phyloP scores from a whole-genome alignment of 2,797 vertebrate genomes.

The Liasis olivaceus region DNA sequence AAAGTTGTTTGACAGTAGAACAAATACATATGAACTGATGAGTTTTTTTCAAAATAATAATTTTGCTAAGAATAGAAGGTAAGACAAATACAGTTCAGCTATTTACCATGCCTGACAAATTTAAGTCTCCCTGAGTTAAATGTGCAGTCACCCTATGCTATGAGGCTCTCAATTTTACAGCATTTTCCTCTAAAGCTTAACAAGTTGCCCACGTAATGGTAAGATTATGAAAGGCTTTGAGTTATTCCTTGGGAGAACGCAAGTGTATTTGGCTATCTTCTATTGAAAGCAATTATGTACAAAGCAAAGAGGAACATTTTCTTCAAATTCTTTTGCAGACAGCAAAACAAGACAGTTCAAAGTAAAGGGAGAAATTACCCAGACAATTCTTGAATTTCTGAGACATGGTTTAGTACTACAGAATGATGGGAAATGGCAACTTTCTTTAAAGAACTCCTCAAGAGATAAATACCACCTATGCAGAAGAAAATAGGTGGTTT shows the following conservation, averaged over 20 bases:
- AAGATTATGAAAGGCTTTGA: constrained; percentile 18
- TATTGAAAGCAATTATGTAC: constrained; percentile 35
- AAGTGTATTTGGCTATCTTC: constrained; percentile 15
- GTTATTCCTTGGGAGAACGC: background rate
- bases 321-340: constrained; percentile 27
- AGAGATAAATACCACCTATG: constrained; percentile 42
- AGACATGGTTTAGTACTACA: constrained; percentile 27
- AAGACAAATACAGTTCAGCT: background rate
- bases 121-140: background rate
- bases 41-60: background rate
- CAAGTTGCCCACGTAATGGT: background rate
- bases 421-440: constrained; percentile 36
- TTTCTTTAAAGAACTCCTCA: constrained; percentile 34
- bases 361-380: constrained; percentile 30
- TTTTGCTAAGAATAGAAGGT: background rate
- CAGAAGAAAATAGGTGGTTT: constrained; percentile 23
- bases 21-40: background rate
- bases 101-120: background rate
- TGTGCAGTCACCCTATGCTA: background rate
- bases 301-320: constrained; percentile 16
- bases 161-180: constrained; percentile 3
- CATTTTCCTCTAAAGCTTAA: constrained; percentile 6
- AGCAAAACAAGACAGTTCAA: constrained; percentile 40
- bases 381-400: constrained; percentile 33
- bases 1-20: background rate